Evolutionary conservation across 2,113 vertebrate genomes (phyloP).

Genomic region (Podarcis cretensis): DNA sequence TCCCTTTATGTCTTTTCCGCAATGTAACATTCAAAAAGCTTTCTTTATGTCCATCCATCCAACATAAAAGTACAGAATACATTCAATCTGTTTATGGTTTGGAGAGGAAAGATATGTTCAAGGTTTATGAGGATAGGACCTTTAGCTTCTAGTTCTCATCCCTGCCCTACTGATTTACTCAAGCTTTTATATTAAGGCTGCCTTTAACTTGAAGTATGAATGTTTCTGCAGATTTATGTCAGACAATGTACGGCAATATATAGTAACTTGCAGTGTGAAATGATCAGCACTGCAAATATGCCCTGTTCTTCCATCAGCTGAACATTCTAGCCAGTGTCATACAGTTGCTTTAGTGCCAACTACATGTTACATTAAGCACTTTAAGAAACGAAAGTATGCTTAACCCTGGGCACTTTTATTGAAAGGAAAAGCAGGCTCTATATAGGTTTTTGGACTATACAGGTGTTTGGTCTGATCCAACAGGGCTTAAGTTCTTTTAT

Average conservation of each 20-base stretch:
- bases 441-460: too few species aligned
- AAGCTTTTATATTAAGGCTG: background rate
- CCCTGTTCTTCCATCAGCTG: too few species aligned
- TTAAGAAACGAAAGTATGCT: too few species aligned
- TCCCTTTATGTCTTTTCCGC: slow-evolving; percentile 5
- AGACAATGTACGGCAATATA: slow-evolving; percentile 13
- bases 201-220: slow-evolving; percentile 17
- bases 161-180: background rate
- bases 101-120: background rate
- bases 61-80: background rate
- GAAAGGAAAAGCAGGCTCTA: too few species aligned
- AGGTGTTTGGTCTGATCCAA: too few species aligned
- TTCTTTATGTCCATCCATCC: background rate
- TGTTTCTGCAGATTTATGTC: slow-evolving; percentile 21
- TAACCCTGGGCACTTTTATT: too few species aligned
- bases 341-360: too few species aligned
- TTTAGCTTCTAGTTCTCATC: slow-evolving; percentile 1
- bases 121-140: background rate
- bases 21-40: background rate
- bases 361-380: too few species aligned
- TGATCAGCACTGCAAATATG: background rate
- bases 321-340: too few species aligned
- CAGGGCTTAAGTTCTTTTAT: too few species aligned
- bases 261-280: background rate
- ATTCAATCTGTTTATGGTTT: background rate